These are phyloP conservation scores for Bombus fervidus DNA, from an alignment of 1,140 invertebrate genomes.

Conservation along the genomic window DNA sequence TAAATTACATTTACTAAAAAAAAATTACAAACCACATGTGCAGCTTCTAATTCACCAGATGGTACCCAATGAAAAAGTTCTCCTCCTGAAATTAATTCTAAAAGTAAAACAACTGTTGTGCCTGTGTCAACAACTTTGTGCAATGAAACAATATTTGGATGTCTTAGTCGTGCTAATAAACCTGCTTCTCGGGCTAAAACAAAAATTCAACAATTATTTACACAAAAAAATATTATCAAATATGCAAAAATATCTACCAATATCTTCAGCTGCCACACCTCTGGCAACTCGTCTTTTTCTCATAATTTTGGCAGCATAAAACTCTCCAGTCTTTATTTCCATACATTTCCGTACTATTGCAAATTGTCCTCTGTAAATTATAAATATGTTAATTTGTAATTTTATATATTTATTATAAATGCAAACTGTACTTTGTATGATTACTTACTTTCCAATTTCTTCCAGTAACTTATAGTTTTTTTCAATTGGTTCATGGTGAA, in stretches of 20 bases:
- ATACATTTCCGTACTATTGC: constrained; percentile 87
- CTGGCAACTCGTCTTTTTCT: constrained; percentile 85
- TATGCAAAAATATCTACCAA: constrained; percentile 72
- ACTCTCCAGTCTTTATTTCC: constrained; percentile 83
- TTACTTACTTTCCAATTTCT: constrained; percentile 85
- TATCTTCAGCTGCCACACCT: constrained; percentile 83
- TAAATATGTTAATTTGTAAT: constrained; percentile 20
- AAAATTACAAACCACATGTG: constrained; percentile 80
- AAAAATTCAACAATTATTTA: constrained; percentile 12
- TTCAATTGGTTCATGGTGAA: constrained; percentile 84
- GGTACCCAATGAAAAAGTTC: constrained; percentile 86
- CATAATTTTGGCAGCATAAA: constrained; percentile 89
- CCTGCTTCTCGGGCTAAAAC: constrained; percentile 84
- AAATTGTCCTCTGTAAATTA: constrained; percentile 87
- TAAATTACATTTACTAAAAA: neutral
- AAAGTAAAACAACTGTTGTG: constrained; percentile 85
- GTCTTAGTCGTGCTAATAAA: constrained; percentile 84
- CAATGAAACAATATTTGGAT: constrained; percentile 85
- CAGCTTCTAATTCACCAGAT: constrained; percentile 86
- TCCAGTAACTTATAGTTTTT: constrained; percentile 84
- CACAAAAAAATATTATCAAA: neutral
- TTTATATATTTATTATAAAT: neutral
- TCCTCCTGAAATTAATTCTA: constrained; percentile 86
- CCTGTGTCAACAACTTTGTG: constrained; percentile 86
- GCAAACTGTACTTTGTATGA: neutral